Conservation (phyloP, 2,797 vertebrate genomes). For the Knipowitschia caucasica region DNA sequence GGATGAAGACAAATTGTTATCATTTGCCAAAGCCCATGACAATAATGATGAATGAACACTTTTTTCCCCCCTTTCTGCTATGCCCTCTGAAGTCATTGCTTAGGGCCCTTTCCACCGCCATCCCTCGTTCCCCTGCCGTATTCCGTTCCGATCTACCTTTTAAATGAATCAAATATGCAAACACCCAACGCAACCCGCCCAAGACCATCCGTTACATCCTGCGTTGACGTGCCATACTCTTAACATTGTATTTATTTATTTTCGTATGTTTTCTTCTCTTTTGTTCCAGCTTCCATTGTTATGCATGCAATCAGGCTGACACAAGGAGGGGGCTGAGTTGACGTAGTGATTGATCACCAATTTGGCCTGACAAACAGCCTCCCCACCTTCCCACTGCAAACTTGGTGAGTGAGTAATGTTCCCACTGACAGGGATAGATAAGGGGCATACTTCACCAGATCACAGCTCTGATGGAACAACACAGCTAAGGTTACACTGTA, state of each 20-base stretch:
- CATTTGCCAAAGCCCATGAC: constrained; percentile 99
- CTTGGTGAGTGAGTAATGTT: constrained; percentile 89
- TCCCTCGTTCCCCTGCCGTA: constrained; percentile 56
- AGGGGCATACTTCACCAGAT: constrained; percentile 91
- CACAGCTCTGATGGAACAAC: constrained; percentile 86
- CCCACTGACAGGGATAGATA: constrained; percentile 91
- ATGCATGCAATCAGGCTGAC: constrained; percentile 80
- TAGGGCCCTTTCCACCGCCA: constrained; percentile 85
- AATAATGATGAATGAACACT: constrained; percentile 99
- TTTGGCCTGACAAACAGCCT: constrained; percentile 88
- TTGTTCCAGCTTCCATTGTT: constrained; percentile 39
- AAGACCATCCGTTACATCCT: constrained; percentile 14
- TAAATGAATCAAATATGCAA: constrained; percentile 33
- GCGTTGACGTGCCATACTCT: constrained; percentile 10
- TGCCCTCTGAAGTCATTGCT: constrained; percentile 98
- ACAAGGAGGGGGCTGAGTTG: constrained; percentile 65
- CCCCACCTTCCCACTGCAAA: constrained; percentile 76
- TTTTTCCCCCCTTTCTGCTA: constrained; percentile 80
- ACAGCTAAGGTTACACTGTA: constrained; percentile 79
- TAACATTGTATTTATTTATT: constrained; percentile 16
- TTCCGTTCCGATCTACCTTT: constrained; percentile 18
- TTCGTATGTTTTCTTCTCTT: not conserved
- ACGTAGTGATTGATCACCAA: constrained; percentile 97
- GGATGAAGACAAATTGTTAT: constrained; percentile 99
- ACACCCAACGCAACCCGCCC: too few relatives aligned